Evolutionary conservation across 2,113 vertebrate species (phyloP).

Genomic region (Mustela lutreola): DNA sequence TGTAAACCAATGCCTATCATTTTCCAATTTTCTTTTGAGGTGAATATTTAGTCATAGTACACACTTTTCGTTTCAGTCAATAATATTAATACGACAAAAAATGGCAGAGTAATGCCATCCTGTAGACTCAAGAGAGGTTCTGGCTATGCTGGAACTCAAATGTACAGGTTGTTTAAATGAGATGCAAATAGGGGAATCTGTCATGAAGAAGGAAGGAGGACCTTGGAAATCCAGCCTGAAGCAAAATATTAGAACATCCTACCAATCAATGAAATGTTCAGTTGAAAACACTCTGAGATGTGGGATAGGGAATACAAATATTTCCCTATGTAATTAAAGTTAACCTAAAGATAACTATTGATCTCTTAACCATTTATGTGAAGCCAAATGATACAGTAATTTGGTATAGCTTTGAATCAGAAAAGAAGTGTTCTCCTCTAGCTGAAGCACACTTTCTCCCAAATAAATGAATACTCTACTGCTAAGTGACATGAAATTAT

Average conservation of each 20-base stretch:
- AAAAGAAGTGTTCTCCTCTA: background rate
- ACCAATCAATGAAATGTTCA: background rate
- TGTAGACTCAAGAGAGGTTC: background rate
- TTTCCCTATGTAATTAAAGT: background rate
- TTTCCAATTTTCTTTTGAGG: background rate
- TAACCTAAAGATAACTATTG: background rate
- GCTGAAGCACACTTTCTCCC: background rate
- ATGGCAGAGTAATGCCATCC: background rate
- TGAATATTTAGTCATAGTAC: background rate
- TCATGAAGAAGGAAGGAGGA: background rate
- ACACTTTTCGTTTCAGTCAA: background rate
- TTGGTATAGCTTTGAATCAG: background rate
- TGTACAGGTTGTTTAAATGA: background rate
- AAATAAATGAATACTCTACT: background rate
- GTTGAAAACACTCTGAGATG: background rate
- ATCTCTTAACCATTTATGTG: background rate
- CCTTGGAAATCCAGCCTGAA: background rate
- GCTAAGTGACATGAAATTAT: background rate
- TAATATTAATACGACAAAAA: background rate
- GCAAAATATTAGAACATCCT: background rate
- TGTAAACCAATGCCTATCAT: background rate
- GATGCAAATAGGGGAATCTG: background rate
- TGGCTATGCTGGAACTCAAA: background rate
- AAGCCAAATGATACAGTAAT: background rate
- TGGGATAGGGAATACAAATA: background rate